Evolutionary conservation across 2,113 vertebrate species (phyloP).

Genomic region (Rhadina sibilatrix): DNA sequence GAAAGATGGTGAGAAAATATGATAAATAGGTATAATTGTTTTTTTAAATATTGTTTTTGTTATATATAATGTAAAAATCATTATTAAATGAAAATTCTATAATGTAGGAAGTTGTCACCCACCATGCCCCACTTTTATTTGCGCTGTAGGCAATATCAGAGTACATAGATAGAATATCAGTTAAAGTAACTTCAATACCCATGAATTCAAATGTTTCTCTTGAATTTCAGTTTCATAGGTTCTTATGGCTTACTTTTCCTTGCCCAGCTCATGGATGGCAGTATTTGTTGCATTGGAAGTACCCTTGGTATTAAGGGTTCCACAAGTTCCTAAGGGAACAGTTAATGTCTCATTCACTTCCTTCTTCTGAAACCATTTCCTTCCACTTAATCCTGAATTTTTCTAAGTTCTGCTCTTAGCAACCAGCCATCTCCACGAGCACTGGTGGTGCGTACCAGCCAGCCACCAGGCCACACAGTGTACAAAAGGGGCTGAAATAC

Average conservation of each 20-base stretch:
- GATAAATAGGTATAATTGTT: background rate
- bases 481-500: background rate
- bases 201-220: background rate
- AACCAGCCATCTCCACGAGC: background rate
- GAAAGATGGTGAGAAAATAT: background rate
- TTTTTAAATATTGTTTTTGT: background rate
- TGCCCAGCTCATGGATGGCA: background rate
- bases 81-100: background rate
- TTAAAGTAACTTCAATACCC: background rate
- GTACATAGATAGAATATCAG: background rate
- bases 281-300: background rate
- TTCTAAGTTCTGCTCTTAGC: background rate
- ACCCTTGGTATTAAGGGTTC: background rate
- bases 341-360: background rate
- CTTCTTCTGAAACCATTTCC: background rate
- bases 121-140: background rate
- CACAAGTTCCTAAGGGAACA: background rate
- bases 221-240: background rate
- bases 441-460: background rate
- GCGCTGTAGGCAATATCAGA: background rate
- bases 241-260: background rate
- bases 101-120: background rate
- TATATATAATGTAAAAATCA: background rate
- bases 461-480: background rate
- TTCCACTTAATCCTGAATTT: background rate